phyloP scores from a whole-genome alignment of 2,113 vertebrate species.

The Laterallus jamaicensis region DNA sequence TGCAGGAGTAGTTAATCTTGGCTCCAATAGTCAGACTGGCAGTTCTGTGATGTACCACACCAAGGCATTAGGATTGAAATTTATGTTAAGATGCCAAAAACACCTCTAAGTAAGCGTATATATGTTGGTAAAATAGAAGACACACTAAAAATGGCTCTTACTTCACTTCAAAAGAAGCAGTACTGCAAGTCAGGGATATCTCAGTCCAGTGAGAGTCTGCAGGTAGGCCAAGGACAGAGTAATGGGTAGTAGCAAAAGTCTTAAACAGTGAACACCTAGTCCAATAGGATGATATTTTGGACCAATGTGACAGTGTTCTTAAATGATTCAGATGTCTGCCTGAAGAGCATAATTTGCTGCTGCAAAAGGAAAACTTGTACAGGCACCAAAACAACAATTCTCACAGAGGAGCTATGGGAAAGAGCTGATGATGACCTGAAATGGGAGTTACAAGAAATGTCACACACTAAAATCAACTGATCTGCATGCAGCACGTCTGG shows the following conservation, averaged over 20 bases:
- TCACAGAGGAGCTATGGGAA: not conserved
- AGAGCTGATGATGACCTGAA: not conserved
- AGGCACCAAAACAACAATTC: not conserved
- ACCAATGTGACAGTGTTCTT: not conserved
- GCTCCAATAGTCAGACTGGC: not conserved
- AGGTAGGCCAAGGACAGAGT: not conserved
- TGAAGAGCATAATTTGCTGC: not conserved
- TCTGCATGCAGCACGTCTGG: not conserved
- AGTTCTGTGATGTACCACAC: not conserved
- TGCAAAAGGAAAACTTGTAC: not conserved
- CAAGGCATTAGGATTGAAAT: not conserved
- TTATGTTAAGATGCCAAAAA: not conserved
- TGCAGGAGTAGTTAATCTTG: not conserved
- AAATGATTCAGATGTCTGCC: not conserved
- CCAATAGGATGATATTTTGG: not conserved
- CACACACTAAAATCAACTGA: not conserved
- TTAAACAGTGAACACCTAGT: not conserved
- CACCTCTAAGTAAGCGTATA: not conserved
- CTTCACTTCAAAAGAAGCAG: not conserved
- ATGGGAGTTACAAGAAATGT: not conserved
- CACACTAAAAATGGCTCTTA: not conserved
- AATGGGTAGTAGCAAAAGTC: not conserved
- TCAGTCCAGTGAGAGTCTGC: not conserved
- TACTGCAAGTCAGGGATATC: not conserved
- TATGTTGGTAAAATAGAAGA: not conserved